These are phyloP conservation scores for Tenthredo amoena DNA, from an alignment of 2,888 invertebrate species.

Conservation along the genomic window DNA sequence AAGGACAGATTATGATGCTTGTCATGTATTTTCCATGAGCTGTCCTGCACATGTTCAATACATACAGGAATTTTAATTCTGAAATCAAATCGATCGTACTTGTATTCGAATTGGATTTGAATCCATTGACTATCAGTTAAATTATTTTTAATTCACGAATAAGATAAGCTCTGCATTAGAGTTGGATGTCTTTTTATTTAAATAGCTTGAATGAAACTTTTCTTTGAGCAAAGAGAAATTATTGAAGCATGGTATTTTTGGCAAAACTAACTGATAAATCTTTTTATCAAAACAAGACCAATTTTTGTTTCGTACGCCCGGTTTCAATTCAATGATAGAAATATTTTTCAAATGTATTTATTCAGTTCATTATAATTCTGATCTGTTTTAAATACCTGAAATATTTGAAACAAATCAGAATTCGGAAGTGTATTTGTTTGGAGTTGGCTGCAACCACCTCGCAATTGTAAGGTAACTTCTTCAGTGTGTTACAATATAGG, in stretches of 20 bases:
- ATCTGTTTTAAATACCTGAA: not conserved
- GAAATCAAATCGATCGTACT: not conserved
- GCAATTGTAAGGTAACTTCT: constrained; percentile 36
- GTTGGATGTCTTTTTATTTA: not conserved
- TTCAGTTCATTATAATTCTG: not conserved
- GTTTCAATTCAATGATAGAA: not conserved
- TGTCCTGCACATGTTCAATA: not conserved
- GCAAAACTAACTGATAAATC: not conserved
- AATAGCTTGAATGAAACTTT: not conserved
- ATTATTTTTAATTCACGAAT: not conserved
- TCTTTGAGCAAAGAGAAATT: not conserved
- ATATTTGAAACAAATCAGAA: constrained; percentile 23
- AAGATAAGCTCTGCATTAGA: not conserved
- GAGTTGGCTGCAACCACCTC: constrained; percentile 27
- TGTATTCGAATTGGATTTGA: not conserved
- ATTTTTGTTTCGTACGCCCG: not conserved
- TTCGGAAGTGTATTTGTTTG: constrained; percentile 44
- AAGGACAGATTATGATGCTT: not conserved
- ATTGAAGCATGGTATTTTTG: constrained; percentile 1
- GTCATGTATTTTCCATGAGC: not conserved
- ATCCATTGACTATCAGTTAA: not conserved
- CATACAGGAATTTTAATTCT: not conserved
- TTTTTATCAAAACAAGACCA: not conserved
- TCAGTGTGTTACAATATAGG: not conserved
- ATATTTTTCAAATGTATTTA: not conserved